phyloP scores from a whole-genome alignment of 2,888 invertebrate species.

The Athalia cordata region DNA sequence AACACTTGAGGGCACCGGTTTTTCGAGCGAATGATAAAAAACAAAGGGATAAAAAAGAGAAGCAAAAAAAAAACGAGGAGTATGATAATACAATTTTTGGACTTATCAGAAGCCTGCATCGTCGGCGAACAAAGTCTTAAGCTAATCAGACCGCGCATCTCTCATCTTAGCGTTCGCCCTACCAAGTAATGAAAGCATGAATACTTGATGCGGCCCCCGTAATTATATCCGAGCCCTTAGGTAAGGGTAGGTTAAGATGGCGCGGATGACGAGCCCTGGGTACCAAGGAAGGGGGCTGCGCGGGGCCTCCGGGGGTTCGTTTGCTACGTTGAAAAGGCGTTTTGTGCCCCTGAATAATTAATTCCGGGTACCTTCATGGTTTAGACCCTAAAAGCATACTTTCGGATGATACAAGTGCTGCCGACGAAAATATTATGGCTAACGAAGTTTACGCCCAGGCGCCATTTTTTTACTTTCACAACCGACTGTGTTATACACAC shows the following conservation, averaged over 20 bases:
- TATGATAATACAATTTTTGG: slow-evolving; percentile 33
- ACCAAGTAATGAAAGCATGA: slow-evolving; percentile 66
- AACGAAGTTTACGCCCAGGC: slow-evolving; percentile 43
- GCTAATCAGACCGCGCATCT: slow-evolving; percentile 48
- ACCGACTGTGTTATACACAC: background rate
- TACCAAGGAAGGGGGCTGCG: background rate
- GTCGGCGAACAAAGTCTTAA: slow-evolving; percentile 43
- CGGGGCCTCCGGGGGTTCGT: slow-evolving; percentile 16
- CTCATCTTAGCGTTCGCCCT: slow-evolving; percentile 46
- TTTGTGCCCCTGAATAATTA: slow-evolving; percentile 62
- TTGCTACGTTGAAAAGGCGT: slow-evolving; percentile 54
- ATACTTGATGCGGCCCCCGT: slow-evolving; percentile 64
- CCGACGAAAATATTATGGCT: slow-evolving; percentile 45
- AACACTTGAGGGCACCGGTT: slow-evolving; percentile 12
- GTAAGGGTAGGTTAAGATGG: slow-evolving; percentile 47
- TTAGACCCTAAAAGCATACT: slow-evolving; percentile 47
- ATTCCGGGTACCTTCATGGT: slow-evolving; percentile 54
- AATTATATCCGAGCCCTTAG: slow-evolving; percentile 59
- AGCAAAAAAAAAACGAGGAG: background rate
- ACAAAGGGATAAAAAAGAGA: background rate
- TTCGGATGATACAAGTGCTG: slow-evolving; percentile 43
- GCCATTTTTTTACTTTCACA: slow-evolving; percentile 23
- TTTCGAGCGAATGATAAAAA: background rate
- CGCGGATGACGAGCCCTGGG: slow-evolving; percentile 45
- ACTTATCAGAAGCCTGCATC: slow-evolving; percentile 41